Evolutionary conservation across 2,113 vertebrate species (phyloP), one percentile per base, ranked within the genome.

Genomic region (Eclectus roratus): DNA sequence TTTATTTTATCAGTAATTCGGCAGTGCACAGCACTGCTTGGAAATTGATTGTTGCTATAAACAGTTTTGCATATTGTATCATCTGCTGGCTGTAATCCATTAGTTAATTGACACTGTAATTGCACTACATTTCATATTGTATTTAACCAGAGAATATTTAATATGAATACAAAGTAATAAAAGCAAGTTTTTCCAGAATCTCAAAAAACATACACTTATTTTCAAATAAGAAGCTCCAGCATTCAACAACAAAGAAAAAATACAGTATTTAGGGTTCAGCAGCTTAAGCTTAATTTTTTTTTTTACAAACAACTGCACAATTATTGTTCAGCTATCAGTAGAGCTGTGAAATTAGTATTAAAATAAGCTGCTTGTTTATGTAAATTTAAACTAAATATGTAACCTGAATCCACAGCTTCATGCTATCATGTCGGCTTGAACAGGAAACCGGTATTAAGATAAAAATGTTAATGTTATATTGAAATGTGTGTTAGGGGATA

Each of bases 51-150:
- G 81, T 44, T 84, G 69, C 64, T 78, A 37, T 70, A 83, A 91
- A 74, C 16, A 37, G 58, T 18, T 94, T 68, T 94, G 76, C 64
- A 88, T 60, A 65, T 70, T 65, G 52, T 81, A 77, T 89, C 69
- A 92, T 76, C 70, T 84, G 37, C 43, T 90, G 61, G n/a, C 63
- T 93, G 94, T 88, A 86, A 86, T 65, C 68, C 24, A 72, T 91
- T 81, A 92, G 89, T 79, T 80, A 90, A 95, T 86, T 17, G 33
- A 74, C 52, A 64, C 39, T 68, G 61, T 58, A 94, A 89, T 95
- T 87, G 88, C 37, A 69, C 50, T 27, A 56, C 41, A 81, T 91
- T 84, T 94, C 23, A 46, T 81, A 88, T 84, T 88, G 83, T 86
- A 61, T 81, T 92, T 94, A 92, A 90, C 37, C 20, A 69, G 53